Percentiles rank a stretch among this genome's conserved stretches.
Conservation (phyloP, 1,140 invertebrate species). For the Chrysomallon squamiferum region DNA sequence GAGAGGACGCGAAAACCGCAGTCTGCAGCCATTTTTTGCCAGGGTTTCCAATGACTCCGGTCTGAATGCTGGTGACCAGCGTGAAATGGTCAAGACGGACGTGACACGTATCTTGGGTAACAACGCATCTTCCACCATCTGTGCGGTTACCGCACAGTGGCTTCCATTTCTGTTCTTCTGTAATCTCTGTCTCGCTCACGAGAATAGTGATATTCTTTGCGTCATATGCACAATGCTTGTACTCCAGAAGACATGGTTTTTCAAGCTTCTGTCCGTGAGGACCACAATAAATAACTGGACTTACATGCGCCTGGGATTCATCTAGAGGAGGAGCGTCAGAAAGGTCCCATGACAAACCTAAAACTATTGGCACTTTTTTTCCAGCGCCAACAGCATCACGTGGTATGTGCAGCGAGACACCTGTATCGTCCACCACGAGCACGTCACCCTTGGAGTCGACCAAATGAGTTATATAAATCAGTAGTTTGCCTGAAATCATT, state of each 20-base stretch:
- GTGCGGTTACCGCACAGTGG: constrained; percentile 14
- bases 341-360: constrained; percentile 48
- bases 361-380: constrained; percentile 23
- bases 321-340: constrained; percentile 37
- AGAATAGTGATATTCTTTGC: constrained; percentile 32
- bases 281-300: constrained; percentile 46
- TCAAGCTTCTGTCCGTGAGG: constrained; percentile 41
- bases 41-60: constrained; percentile 5
- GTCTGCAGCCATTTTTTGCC: constrained; percentile 49
- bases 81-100: constrained; percentile 38
- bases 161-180: constrained; percentile 30
- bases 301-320: constrained; percentile 33
- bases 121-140: constrained; percentile 5
- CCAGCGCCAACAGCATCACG: constrained; percentile 26
- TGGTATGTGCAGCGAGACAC: constrained; percentile 39
- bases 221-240: constrained; percentile 46
- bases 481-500: constrained; percentile 27
- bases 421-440: constrained; percentile 40
- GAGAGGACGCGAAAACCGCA: constrained; percentile 39
- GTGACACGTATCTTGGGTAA: constrained; percentile 32
- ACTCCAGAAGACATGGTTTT: constrained; percentile 32
- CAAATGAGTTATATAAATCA: constrained; percentile 28
- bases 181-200: constrained; percentile 39
- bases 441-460: constrained; percentile 30
- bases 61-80: constrained; percentile 37